Evolutionary conservation across 2,113 vertebrate genomes (phyloP).

Genomic region (Caranx ignobilis): DNA sequence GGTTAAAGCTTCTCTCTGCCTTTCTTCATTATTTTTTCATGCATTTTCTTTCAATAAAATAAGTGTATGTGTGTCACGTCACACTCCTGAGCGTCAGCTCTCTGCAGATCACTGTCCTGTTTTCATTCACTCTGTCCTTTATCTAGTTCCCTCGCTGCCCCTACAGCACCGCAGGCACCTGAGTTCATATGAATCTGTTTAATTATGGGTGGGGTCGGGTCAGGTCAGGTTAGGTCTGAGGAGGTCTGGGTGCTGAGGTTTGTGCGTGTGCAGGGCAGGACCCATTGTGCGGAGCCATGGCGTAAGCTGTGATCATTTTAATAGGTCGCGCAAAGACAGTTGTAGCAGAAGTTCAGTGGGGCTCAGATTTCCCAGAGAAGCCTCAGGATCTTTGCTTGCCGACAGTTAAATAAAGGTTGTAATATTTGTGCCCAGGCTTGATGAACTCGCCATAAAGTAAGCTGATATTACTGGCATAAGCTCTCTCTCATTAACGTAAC

Average conservation of each 20-base stretch:
- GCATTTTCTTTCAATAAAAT: not conserved
- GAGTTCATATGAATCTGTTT: not conserved
- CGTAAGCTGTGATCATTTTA: not conserved
- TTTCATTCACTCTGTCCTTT: not conserved
- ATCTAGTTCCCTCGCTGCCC: not conserved
- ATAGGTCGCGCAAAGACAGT: slow-evolving; percentile 1
- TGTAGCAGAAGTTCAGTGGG: not conserved
- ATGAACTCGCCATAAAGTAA: slow-evolving; percentile 32
- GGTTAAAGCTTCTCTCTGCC: not conserved
- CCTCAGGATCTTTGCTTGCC: not conserved
- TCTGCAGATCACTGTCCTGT: not conserved
- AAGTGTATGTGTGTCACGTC: not conserved
- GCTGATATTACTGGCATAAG: slow-evolving; percentile 46
- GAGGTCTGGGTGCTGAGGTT: not conserved
- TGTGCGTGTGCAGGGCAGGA: not conserved
- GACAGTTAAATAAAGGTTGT: slow-evolving; percentile 1
- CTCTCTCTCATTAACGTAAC: slow-evolving; percentile 62
- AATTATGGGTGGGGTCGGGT: not conserved
- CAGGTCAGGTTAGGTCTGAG: not conserved
- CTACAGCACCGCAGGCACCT: not conserved
- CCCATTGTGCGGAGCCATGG: not conserved
- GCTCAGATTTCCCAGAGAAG: slow-evolving; percentile 1
- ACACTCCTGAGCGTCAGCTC: not conserved
- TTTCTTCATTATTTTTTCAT: not conserved
- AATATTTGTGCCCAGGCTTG: slow-evolving; percentile 12